These are phyloP conservation scores for Abrostola tripartita DNA, from an alignment of 2,888 invertebrate genomes.

Conservation along the genomic window DNA sequence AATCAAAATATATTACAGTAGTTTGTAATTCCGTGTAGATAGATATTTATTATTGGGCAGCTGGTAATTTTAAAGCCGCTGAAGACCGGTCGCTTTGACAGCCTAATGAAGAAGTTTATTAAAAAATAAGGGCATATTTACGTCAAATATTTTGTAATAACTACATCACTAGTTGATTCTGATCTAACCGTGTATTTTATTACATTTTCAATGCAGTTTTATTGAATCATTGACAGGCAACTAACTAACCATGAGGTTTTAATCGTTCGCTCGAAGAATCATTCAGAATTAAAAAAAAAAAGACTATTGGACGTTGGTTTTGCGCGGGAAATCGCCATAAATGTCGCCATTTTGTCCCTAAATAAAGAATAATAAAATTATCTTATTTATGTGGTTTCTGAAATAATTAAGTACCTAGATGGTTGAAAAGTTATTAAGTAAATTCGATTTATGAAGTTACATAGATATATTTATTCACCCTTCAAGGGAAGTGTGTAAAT, in stretches of 20 bases:
- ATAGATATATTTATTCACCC: constrained; percentile 1
- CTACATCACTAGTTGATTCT: background rate
- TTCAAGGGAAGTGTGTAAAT: constrained; percentile 1
- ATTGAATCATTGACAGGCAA: background rate
- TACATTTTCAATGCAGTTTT: background rate
- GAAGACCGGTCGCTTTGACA: background rate
- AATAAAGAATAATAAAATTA: background rate
- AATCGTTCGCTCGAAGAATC: background rate
- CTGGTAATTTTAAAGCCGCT: background rate
- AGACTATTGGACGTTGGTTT: background rate
- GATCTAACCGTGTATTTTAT: background rate
- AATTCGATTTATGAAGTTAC: background rate
- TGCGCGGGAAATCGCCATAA: background rate
- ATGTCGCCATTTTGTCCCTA: background rate
- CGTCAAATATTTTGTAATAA: background rate
- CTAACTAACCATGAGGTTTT: background rate
- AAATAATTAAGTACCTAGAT: background rate
- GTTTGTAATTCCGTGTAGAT: background rate
- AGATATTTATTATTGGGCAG: background rate
- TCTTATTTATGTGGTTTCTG: background rate
- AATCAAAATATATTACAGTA: constrained; percentile 30
- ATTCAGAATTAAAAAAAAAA: background rate
- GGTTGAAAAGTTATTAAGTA: background rate
- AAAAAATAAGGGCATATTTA: background rate
- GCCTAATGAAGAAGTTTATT: background rate